Percentiles rank a stretch among this genome's conserved stretches.
phyloP scores from a whole-genome alignment of 2,113 vertebrate species.

The Paracanthobrama guichenoti region DNA sequence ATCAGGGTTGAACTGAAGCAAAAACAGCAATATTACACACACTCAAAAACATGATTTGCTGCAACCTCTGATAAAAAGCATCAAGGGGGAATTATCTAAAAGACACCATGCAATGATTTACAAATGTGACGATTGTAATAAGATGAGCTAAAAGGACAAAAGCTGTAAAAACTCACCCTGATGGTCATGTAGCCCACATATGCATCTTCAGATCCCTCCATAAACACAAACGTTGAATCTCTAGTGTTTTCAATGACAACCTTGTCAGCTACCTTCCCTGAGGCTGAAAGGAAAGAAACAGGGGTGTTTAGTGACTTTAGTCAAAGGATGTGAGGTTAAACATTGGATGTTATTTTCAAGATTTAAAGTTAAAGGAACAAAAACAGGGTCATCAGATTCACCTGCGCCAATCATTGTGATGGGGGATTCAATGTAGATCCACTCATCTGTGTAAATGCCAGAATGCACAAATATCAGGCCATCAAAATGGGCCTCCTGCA shows the following conservation, averaged over 20 bases:
- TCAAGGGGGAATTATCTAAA: background rate
- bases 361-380: background rate
- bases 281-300: conserved; percentile 74
- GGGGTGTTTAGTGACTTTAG: background rate
- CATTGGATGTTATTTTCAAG: background rate
- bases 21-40: background rate
- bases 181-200: conserved; percentile 99
- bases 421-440: conserved; percentile 99
- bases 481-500: conserved; percentile 98
- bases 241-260: conserved; percentile 99
- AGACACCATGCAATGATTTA: background rate
- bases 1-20: conserved; percentile 94
- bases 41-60: background rate
- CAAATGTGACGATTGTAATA: background rate
- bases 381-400: conserved; percentile 59
- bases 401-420: conserved; percentile 99
- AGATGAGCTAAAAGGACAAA: background rate
- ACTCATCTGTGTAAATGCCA: conserved; percentile 98
- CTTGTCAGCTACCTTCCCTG: conserved; percentile 99
- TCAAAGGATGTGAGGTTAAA: background rate
- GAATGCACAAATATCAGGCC: conserved; percentile 99
- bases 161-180: conserved; percentile 79
- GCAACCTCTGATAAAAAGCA: background rate
- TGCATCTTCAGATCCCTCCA: conserved; percentile 99
- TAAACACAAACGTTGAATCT: conserved; percentile 99